phyloP scores from a whole-genome alignment of 2,888 invertebrate genomes.

The Lasioglossum marginatum region DNA sequence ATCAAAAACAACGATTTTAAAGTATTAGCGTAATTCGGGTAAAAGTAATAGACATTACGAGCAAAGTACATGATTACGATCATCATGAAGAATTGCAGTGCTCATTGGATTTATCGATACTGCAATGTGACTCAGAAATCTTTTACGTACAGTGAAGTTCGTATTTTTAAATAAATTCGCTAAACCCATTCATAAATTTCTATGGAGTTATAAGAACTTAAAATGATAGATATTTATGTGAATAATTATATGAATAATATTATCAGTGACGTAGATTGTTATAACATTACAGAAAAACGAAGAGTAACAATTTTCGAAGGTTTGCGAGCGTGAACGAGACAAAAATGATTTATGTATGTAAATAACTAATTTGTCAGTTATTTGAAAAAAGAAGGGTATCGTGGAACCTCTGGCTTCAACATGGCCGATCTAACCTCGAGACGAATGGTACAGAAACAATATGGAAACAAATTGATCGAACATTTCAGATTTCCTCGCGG shows the following conservation, averaged over 20 bases:
- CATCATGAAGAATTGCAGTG: slow-evolving; percentile 55
- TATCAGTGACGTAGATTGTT: neutral
- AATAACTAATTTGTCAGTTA: slow-evolving; percentile 38
- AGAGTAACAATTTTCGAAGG: neutral
- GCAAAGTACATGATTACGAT: slow-evolving; percentile 3
- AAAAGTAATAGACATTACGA: neutral
- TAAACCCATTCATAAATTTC: neutral
- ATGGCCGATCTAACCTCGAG: slow-evolving; percentile 80
- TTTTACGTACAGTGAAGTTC: neutral
- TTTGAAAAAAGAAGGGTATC: slow-evolving; percentile 54
- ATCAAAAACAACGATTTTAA: neutral
- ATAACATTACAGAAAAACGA: neutral
- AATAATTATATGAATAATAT: slow-evolving; percentile 6
- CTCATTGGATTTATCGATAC: slow-evolving; percentile 54
- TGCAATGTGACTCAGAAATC: slow-evolving; percentile 43
- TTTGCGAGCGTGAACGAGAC: neutral
- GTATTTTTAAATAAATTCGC: neutral
- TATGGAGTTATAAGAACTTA: neutral
- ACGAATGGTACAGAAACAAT: slow-evolving; percentile 61
- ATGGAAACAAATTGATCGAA: slow-evolving; percentile 61
- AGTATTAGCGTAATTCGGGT: neutral
- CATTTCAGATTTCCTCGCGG: neutral
- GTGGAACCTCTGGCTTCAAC: slow-evolving; percentile 72
- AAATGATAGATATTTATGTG: neutral
- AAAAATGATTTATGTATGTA: neutral